Evolutionary conservation across 2,797 vertebrate species (phyloP).

Genomic region (Anabacerthia variegaticeps): DNA sequence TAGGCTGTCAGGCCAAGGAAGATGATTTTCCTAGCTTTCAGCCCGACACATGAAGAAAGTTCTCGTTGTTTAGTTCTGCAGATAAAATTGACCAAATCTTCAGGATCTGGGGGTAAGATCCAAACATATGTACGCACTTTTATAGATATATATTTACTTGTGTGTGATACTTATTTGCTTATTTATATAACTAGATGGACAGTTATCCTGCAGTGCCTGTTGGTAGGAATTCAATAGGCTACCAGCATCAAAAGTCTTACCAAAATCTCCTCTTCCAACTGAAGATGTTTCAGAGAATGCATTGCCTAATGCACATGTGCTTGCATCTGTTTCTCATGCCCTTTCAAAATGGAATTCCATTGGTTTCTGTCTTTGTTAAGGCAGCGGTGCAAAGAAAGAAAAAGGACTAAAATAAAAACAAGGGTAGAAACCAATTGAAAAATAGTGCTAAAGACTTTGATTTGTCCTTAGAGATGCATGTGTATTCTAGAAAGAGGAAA

Average conservation of each 20-base stretch:
- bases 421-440: background rate
- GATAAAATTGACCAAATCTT: background rate
- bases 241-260: background rate
- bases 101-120: background rate
- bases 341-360: constrained; percentile 62
- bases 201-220: background rate
- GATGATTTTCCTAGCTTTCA: background rate
- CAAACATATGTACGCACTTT: background rate
- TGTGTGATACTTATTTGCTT: background rate
- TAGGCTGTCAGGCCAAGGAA: background rate
- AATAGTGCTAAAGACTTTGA: background rate
- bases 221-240: background rate
- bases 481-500: constrained; percentile 13
- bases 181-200: background rate
- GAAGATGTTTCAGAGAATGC: constrained; percentile 20
- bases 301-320: background rate
- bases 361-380: constrained; percentile 21
- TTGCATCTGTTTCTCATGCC: constrained; percentile 56
- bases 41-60: background rate
- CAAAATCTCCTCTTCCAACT: background rate
- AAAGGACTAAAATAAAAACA: constrained; percentile 1
- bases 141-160: background rate
- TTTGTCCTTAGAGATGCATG: background rate
- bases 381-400: background rate
- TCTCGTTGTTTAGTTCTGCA: background rate